These are phyloP conservation scores for Drosophila seguyi DNA, from an alignment of 1,140 invertebrate genomes.

Conservation along the genomic window DNA sequence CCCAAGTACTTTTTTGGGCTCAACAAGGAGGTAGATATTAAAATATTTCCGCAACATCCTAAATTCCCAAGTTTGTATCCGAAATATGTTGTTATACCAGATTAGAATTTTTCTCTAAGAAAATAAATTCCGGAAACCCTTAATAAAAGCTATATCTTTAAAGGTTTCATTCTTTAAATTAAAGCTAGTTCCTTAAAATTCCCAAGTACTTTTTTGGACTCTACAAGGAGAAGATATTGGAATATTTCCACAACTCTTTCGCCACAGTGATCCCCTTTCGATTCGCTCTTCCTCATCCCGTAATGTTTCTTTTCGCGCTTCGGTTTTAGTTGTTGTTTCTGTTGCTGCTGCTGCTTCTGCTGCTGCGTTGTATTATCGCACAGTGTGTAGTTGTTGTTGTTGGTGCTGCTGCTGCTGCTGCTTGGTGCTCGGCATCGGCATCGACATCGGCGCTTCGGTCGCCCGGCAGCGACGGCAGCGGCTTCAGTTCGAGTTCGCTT, in stretches of 20 bases:
- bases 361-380: slow-evolving; percentile 53
- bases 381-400: slow-evolving; percentile 11
- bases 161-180: too few relatives aligned
- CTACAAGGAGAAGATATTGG: not conserved
- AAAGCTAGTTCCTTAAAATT: too few relatives aligned
- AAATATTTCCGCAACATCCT: slow-evolving; percentile 11
- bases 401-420: slow-evolving; percentile 20
- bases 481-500: slow-evolving; percentile 59
- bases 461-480: slow-evolving; percentile 10
- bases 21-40: not conserved
- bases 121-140: too few relatives aligned
- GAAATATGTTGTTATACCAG: too few relatives aligned
- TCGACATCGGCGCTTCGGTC: slow-evolving; percentile 17
- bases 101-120: too few relatives aligned
- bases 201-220: not conserved
- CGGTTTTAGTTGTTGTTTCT: not conserved
- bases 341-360: slow-evolving; percentile 10
- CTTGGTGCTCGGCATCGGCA: slow-evolving; percentile 17
- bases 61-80: too few relatives aligned
- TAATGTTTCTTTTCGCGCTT: slow-evolving; percentile 32
- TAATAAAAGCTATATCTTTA: too few relatives aligned
- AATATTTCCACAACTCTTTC: slow-evolving; percentile 10
- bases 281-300: slow-evolving; percentile 12
- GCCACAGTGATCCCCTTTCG: slow-evolving; percentile 21
- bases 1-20: not conserved